Evolutionary conservation across 2,113 vertebrate genomes (phyloP), one percentile per base, ranked within the genome.

Genomic region (Dicaeum eximium): DNA sequence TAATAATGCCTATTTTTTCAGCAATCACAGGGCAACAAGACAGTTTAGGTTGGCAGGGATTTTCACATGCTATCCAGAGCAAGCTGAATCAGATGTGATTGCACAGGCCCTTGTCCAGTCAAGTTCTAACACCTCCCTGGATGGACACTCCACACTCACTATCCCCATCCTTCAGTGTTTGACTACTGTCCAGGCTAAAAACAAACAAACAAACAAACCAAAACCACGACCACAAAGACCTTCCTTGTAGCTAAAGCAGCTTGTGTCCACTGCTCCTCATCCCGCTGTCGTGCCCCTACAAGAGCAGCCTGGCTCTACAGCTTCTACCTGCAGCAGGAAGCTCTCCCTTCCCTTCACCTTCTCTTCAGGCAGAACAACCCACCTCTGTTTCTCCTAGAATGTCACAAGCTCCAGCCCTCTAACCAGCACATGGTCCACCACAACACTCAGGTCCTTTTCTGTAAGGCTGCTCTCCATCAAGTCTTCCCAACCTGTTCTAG

Each of bases 361-460:
- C 47, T 82, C 66, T 42, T 17, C 44, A 75, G 57, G 80, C 44
- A 60, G n/a, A 75, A 51, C 10, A 80, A 77, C 15, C 23, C 64
- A 77, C 31, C 27, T 33, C 23, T 10, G 7, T 38, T 83, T 51
- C 64, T 84, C 24, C 77, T 24, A 13, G 15, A n/a, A 9, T 10
- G 69, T 8, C 44, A 24, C 0, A 0, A 47, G 54, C 42, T 86
- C 19, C 71, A 83, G 71, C 12, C 6, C 51, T 4, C 27, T 35
- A 42, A 71, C 8, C 5, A 65, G 17, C 9, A 5, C 0, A 4
- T 9, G 20, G 10, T 25, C 45, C 31, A n/a, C 13, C 54, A 75
- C 23, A 45, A 44, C 27, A 40, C 18, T 20, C 0, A 0, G n/a
- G 31, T 82, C 33, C 33, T 74, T 27, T 58, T 42, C 71, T 38